Percentiles rank a stretch among this genome's conserved stretches.
Evolutionary conservation across 2,888 invertebrate genomes (phyloP).

Genomic region (Apodemia zela): DNA sequence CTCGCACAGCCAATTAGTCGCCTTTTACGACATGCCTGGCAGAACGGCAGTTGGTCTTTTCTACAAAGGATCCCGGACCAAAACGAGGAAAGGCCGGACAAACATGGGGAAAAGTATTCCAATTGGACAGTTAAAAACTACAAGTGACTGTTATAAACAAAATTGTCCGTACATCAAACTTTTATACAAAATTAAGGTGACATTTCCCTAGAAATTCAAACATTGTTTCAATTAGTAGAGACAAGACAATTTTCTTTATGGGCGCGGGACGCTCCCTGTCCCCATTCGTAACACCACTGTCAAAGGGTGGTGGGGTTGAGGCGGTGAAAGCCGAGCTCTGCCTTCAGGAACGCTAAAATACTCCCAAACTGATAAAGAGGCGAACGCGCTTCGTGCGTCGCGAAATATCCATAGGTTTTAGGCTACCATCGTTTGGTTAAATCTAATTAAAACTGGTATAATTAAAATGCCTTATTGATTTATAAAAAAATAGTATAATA

Average conservation of each 20-base stretch:
- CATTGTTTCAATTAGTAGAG: conserved; percentile 67
- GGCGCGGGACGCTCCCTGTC: conserved; percentile 70
- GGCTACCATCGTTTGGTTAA: neutral
- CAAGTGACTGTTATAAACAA: too few species aligned
- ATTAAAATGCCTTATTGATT: neutral
- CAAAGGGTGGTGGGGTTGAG: conserved; percentile 56
- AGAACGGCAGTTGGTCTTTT: too few species aligned
- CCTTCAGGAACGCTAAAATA: conserved; percentile 53
- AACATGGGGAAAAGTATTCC: too few species aligned
- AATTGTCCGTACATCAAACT: neutral
- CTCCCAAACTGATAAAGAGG: conserved; percentile 48
- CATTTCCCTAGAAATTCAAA: conserved; percentile 46
- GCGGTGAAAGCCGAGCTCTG: conserved; percentile 40
- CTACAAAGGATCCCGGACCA: too few species aligned
- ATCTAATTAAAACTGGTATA: neutral
- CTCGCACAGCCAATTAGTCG: too few species aligned
- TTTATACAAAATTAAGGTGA: neutral
- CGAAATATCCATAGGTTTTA: conserved; percentile 2
- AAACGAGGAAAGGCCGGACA: too few species aligned
- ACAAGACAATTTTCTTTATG: conserved; percentile 76
- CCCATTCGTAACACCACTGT: conserved; percentile 59
- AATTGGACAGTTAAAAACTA: too few species aligned
- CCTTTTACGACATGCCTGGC: too few species aligned
- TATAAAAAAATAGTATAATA: neutral
- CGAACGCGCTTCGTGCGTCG: conserved; percentile 44